These are phyloP conservation scores for Dione juno DNA, from an alignment of 2,888 invertebrate species.

Conservation along the genomic window DNA sequence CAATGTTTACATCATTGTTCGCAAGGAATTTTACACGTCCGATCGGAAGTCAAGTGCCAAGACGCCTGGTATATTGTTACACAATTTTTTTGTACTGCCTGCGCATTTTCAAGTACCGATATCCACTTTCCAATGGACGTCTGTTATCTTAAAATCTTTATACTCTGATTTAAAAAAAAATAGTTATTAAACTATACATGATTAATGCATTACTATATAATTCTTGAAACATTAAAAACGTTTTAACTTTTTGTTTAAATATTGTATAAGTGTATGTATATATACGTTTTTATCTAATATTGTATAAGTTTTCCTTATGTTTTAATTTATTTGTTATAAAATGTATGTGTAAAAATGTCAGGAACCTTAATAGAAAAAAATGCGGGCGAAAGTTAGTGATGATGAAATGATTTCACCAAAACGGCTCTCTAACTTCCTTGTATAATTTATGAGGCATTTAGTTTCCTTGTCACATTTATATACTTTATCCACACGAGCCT, in stretches of 20 bases:
- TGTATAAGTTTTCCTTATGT: too few relatives aligned
- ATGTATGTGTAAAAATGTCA: not conserved
- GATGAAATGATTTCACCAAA: conserved; percentile 15
- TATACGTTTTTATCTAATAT: not conserved
- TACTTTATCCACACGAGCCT: conserved; percentile 9
- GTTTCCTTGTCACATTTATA: conserved; percentile 19
- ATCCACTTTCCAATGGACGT: conserved; percentile 63
- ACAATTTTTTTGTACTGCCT: conserved; percentile 66
- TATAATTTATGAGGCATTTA: conserved; percentile 23
- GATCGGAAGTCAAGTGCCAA: conserved; percentile 75
- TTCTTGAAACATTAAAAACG: not conserved
- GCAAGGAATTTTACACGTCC: conserved; percentile 58
- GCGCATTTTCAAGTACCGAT: conserved; percentile 68
- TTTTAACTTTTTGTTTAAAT: not conserved
- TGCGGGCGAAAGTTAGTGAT: conserved; percentile 6
- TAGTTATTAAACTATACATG: too few relatives aligned
- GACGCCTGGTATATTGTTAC: conserved; percentile 63
- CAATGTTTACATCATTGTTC: conserved; percentile 39
- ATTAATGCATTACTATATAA: not conserved
- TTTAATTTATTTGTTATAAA: not conserved
- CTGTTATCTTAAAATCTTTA: conserved; percentile 2
- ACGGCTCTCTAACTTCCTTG: not conserved
- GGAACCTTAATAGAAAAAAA: not conserved
- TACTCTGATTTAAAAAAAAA: not conserved
- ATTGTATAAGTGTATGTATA: not conserved